These are phyloP conservation scores for Pycnonotus jocosus DNA, from an alignment of 2,113 vertebrate genomes.

Conservation along the genomic window DNA sequence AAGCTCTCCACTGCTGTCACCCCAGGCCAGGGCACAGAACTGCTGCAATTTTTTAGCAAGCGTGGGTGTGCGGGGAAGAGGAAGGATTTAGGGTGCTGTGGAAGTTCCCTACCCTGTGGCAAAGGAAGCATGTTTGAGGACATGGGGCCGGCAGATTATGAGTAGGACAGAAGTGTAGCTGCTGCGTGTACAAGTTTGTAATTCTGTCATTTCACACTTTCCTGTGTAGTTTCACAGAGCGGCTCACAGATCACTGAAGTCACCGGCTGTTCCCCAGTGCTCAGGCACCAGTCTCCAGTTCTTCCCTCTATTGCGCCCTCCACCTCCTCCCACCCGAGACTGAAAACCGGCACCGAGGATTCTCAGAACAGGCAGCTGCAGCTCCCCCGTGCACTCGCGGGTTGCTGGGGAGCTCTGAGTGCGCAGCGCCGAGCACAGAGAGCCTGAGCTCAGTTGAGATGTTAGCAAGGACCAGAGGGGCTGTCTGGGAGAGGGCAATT, in stretches of 20 bases:
- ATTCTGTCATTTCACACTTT: not conserved
- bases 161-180: not conserved
- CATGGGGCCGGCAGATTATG: not conserved
- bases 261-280: not conserved
- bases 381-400: accelerated
- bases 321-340: not conserved
- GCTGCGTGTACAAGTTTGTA: not conserved
- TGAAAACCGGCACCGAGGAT: not conserved
- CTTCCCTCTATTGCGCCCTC: not conserved
- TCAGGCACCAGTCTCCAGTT: not conserved
- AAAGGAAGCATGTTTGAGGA: not conserved
- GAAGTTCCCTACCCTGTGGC: not conserved
- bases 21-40: not conserved
- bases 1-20: not conserved
- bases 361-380: not conserved
- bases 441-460: not conserved
- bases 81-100: not conserved
- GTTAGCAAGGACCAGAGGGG: not conserved
- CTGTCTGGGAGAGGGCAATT: not conserved
- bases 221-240: not conserved
- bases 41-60: not conserved
- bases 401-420: not conserved
- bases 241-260: not conserved
- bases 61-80: not conserved
- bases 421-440: not conserved